A percentile compares a stretch with the other conserved stretches of the same genome.
Evolutionary conservation across 2,113 vertebrate genomes (phyloP).

Genomic region (Leucoraja erinaceus): DNA sequence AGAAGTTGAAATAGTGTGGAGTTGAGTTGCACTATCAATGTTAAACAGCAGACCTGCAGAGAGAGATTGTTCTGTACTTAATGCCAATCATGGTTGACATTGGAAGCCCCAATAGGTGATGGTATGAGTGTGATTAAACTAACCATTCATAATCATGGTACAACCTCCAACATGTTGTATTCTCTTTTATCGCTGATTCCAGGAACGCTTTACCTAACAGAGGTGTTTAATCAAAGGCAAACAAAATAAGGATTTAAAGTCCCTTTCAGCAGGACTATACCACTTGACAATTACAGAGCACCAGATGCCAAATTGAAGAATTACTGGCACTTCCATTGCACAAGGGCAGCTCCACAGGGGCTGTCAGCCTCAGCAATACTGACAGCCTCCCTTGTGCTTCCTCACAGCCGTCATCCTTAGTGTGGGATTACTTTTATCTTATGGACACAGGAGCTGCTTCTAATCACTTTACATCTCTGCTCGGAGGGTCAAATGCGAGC

Average conservation of each 20-base stretch:
- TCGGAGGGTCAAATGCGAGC: slow-evolving; percentile 64
- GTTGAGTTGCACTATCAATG: not conserved
- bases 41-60: slow-evolving; percentile 11
- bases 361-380: slow-evolving; percentile 56
- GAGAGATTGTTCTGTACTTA: slow-evolving; percentile 12
- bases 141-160: slow-evolving; percentile 27
- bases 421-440: slow-evolving; percentile 69
- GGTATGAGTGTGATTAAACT: slow-evolving; percentile 14
- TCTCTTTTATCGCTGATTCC: slow-evolving; percentile 20
- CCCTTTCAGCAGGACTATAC: slow-evolving; percentile 31
- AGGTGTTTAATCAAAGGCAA: slow-evolving; percentile 38
- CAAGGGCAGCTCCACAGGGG: slow-evolving; percentile 45
- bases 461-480: slow-evolving; percentile 64
- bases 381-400: slow-evolving; percentile 57
- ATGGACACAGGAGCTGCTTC: slow-evolving; percentile 63
- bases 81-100: slow-evolving; percentile 15
- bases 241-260: slow-evolving; percentile 32
- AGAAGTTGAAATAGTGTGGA: not conserved
- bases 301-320: slow-evolving; percentile 69
- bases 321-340: slow-evolving; percentile 58
- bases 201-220: slow-evolving; percentile 34
- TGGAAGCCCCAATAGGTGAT: slow-evolving; percentile 25
- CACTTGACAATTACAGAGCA: slow-evolving; percentile 41
- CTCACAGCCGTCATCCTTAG: slow-evolving; percentile 49
- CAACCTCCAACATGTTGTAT: slow-evolving; percentile 23